Evolutionary conservation across 1,140 invertebrate species (phyloP).

Genomic region (Drosophila pallidifrons): DNA sequence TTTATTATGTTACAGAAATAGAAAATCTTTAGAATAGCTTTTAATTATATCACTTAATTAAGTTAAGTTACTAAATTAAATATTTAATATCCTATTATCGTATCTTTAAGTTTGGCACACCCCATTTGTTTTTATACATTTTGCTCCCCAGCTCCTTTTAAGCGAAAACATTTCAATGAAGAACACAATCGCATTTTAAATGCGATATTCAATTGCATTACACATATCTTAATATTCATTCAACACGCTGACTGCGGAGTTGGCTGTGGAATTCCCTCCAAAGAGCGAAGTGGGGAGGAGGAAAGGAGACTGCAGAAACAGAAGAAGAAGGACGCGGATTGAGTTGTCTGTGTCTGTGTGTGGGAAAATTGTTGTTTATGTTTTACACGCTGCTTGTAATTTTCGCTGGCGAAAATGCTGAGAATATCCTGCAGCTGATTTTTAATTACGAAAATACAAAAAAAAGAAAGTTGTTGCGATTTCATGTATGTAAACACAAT

Average conservation of each 20-base stretch:
- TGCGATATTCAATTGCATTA: conserved; percentile 43
- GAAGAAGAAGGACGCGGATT: background rate
- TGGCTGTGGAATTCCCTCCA: background rate
- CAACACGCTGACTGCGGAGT: conserved; percentile 3
- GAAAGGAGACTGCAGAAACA: background rate
- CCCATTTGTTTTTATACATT: background rate
- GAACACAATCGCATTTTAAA: conserved; percentile 19
- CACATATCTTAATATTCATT: conserved; percentile 45
- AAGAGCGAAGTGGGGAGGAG: background rate
- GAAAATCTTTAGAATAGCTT: too few relatives aligned
- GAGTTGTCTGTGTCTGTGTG: conserved; percentile 17
- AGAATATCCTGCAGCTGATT: conserved; percentile 81
- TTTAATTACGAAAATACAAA: conserved; percentile 79
- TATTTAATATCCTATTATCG: background rate
- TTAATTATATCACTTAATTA: too few relatives aligned
- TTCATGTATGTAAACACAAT: conserved; percentile 67
- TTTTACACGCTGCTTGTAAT: conserved; percentile 61
- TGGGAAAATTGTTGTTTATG: conserved; percentile 60
- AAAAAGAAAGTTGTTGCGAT: conserved; percentile 74
- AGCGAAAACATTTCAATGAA: conserved; percentile 33
- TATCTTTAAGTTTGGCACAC: background rate
- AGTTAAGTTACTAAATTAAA: too few relatives aligned
- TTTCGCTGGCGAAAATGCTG: conserved; percentile 52
- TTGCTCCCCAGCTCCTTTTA: background rate
- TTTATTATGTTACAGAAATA: too few relatives aligned